Evolutionary conservation across 2,888 invertebrate genomes (phyloP).

Genomic region (Hypsopygia costalis): DNA sequence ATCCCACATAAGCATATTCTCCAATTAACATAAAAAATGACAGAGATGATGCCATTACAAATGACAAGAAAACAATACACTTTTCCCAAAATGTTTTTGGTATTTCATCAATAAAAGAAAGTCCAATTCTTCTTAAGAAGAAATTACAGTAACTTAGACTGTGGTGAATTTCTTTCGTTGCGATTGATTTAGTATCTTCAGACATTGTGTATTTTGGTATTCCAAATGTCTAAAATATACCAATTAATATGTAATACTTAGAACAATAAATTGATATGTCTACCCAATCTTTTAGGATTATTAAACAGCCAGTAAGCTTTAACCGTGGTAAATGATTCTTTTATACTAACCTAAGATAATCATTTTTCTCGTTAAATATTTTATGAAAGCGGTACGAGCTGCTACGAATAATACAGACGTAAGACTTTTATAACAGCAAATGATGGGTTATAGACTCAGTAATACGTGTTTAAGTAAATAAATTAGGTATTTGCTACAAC

Average conservation of each 20-base stretch:
- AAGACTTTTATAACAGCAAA: conserved; percentile 5
- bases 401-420: background rate
- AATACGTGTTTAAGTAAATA: conserved; percentile 5
- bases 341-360: conserved; percentile 2
- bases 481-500: conserved; percentile 4
- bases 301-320: background rate
- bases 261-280: too few species aligned
- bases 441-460: background rate
- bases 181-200: conserved; percentile 7
- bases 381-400: background rate
- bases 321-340: background rate
- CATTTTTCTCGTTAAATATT: conserved; percentile 5
- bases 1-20: conserved; percentile 41
- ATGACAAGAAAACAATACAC: conserved; percentile 8
- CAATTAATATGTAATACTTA: too few species aligned
- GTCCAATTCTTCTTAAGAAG: conserved; percentile 11
- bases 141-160: conserved; percentile 11
- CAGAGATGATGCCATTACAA: conserved; percentile 20
- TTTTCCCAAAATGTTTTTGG: conserved; percentile 8
- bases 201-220: background rate
- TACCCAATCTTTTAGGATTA: too few species aligned
- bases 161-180: conserved; percentile 12
- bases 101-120: conserved; percentile 14
- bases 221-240: too few species aligned
- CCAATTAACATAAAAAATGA: conserved; percentile 40